Percentiles rank a stretch among this genome's conserved stretches.
Conservation (phyloP, 2,888 invertebrate species). For the Athrips mouffetella region DNA sequence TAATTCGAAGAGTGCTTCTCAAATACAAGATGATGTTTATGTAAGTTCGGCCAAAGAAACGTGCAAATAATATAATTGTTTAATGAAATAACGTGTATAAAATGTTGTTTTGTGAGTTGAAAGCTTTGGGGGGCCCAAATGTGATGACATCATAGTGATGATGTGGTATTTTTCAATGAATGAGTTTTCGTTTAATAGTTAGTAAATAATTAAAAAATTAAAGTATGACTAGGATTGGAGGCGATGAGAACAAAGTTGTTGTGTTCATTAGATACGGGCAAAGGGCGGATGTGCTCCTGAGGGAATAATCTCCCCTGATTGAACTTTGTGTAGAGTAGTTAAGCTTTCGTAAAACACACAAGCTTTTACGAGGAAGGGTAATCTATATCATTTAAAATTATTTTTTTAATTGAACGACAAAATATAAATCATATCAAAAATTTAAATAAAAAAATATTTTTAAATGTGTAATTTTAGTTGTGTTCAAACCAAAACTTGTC, state of each 20-base stretch:
- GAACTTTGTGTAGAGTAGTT: conserved; percentile 46
- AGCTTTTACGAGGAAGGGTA: too few species aligned
- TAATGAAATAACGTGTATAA: neutral
- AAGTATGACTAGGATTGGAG: conserved; percentile 1
- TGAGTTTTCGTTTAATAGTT: too few species aligned
- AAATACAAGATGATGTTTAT: conserved; percentile 6
- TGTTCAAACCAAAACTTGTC: too few species aligned
- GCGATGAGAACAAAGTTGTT: conserved; percentile 15
- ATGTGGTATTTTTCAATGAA: too few species aligned
- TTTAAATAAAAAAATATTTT: too few species aligned
- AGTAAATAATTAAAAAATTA: neutral
- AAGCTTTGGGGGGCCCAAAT: too few species aligned
- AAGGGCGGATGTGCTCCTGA: conserved; percentile 47
- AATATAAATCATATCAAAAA: too few species aligned
- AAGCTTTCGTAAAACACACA: neutral
- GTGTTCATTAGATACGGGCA: conserved; percentile 22
- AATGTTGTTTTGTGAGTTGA: too few species aligned
- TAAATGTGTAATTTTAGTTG: too few species aligned
- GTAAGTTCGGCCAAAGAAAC: conserved; percentile 2
- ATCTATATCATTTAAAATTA: too few species aligned
- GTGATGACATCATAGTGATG: too few species aligned
- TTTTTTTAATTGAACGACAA: too few species aligned
- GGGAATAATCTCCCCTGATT: conserved; percentile 50
- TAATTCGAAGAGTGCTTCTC: conserved; percentile 13
- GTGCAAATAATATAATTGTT: conserved; percentile 1